A percentile compares a stretch with the other conserved stretches of the same genome.
Evolutionary conservation across 2,888 invertebrate species (phyloP).

Genomic region (Microchrysa polita): DNA sequence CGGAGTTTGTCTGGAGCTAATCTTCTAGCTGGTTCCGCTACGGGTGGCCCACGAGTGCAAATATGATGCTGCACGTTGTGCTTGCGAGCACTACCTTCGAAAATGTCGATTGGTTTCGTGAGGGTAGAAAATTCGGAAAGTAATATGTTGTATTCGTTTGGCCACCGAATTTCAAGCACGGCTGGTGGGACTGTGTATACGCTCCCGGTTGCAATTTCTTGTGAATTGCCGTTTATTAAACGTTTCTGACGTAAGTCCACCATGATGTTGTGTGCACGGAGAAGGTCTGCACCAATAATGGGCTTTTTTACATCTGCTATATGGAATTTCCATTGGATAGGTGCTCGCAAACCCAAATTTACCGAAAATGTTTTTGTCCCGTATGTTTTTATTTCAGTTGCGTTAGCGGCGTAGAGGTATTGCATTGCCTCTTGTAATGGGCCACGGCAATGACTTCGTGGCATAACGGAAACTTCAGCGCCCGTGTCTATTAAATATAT

Average conservation of each 20-base stretch:
- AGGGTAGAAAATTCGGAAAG: neutral
- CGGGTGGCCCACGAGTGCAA: conserved; percentile 17
- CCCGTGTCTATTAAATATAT: neutral
- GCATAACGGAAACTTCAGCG: conserved; percentile 3
- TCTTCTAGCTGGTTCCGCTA: neutral
- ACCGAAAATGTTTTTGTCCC: neutral
- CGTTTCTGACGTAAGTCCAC: neutral
- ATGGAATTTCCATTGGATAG: neutral
- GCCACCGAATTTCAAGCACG: neutral
- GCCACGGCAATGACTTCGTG: neutral
- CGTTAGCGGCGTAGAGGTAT: neutral
- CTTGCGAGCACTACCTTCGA: no score
- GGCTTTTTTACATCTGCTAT: neutral
- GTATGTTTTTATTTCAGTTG: neutral
- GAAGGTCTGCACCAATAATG: neutral
- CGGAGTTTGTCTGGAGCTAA: conserved; percentile 13
- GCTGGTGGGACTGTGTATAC: neutral
- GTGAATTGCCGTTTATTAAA: neutral
- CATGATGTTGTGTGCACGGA: neutral
- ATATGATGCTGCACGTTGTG: conserved; percentile 18
- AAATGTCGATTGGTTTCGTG: neutral
- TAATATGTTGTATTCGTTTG: neutral
- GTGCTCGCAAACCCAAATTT: neutral
- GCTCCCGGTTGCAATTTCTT: neutral
- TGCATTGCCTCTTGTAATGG: neutral